Evolutionary conservation across 2,888 invertebrate genomes (phyloP), one percentile per base, ranked within the genome.

Genomic region (Calliopum simillimum): DNA sequence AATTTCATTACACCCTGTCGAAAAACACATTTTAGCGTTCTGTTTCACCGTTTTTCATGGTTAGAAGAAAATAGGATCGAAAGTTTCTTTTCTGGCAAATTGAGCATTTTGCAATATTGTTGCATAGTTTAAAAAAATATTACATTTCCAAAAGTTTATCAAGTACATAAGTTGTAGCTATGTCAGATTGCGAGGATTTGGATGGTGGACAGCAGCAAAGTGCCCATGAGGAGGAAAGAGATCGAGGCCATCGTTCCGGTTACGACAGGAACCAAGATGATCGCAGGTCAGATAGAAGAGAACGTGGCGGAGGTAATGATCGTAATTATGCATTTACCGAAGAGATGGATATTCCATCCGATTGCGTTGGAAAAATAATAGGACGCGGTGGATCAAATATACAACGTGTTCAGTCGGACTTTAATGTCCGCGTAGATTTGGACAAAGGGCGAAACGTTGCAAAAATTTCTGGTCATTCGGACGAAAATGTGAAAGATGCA

Each of bases 361-460:
- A 79, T 3, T 76, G 76, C 71, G 47, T 84, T 5, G 85, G 85
- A 0, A 76, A 77, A 2, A 70, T 84, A 0, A 92, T 92, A 73
- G 97, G 97, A 4, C 91, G 90, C 80, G 93, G 92, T n/a, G 97
- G 98, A 1, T 88, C 90, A 0, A 95, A 94, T 86, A 96, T 98
- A 74, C 90, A 90, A 76, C 94, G 96, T 74, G 86, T 98, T 0
- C 79, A 85, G 69, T 72, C 74, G 0, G 80, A 83, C 25, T 84
- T 71, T 33, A 73, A 76, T 19, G 86, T 85, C 3, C 90, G 91
- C 5, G 91, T 95, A 0, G 90, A 89, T 79, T 91, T 97, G n/a
- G 90, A 91, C 66, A 82, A 80, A 41, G 59, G 16, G 5, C 69
- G 74, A 0, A 68, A 78, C 1, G 47, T 70, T 2, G 82, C 81